These are phyloP conservation scores for Burhinus oedicnemus DNA, from an alignment of 2,113 vertebrate genomes.

Conservation along the genomic window DNA sequence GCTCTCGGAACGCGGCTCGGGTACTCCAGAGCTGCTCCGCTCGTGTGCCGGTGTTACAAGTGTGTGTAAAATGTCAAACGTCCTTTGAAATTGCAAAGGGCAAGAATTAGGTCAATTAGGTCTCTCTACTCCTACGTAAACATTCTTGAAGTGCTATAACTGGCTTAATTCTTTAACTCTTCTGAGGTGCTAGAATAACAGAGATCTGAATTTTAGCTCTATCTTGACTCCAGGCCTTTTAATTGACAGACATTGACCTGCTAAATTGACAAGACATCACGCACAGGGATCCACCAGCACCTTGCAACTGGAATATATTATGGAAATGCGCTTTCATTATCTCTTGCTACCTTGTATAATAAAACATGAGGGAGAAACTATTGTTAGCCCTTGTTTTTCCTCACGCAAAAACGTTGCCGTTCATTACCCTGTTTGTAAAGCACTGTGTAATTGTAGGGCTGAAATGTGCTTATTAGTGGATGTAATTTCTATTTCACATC, in stretches of 20 bases:
- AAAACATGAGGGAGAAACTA: conserved; percentile 46
- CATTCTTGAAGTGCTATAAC: neutral
- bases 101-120: neutral
- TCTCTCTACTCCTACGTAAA: neutral
- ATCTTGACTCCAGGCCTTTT: neutral
- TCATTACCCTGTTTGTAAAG: neutral
- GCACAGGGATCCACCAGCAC: conserved; percentile 12
- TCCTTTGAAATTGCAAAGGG: neutral
- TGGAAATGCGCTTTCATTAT: conserved; percentile 41
- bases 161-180: neutral
- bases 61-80: neutral
- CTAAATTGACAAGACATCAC: conserved; percentile 27
- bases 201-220: neutral
- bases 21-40: neutral
- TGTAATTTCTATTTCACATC: neutral
- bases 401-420: neutral
- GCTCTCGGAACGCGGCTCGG: neutral
- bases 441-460: neutral
- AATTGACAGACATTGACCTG: conserved; percentile 12
- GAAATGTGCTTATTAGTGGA: neutral
- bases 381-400: neutral
- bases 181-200: neutral
- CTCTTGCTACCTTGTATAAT: conserved; percentile 1
- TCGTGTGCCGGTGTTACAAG: neutral
- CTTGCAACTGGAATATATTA: conserved; percentile 26